Base-by-base conservation (phyloP, 2,888 invertebrate genomes). In the Catocala nupta region DNA sequence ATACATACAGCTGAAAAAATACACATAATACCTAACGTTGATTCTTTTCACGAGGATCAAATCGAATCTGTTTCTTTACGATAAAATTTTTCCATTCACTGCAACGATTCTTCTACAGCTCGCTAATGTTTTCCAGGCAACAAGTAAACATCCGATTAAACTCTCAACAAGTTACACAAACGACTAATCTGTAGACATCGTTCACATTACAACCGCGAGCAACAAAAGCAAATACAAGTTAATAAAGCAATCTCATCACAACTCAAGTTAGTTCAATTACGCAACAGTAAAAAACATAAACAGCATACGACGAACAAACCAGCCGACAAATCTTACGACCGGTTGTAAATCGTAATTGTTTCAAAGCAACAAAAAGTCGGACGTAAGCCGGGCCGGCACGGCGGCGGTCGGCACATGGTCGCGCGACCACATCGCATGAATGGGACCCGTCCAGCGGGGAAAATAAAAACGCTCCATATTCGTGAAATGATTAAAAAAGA, bases 391-490 rank as follows among this genome's bases (percentile, higher is more conserved):
- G 70, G 52, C 36, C 36, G 36, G 36, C 5, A 1, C 36, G 25
- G 25, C 9, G 36, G 36, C 36, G 6, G 36, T 39, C 25, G 70
- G 63, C 49, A 58, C 55, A 50, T 43, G 48, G 63, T 43, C 36
- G 47, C 36, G 36, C 47, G 45, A 49, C 48, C 57, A 49, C 52
- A 53, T 11, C 81, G 77, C 85, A 87, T 91, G 90, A 91, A 92
- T 91, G 91, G 86, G 83, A 82, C 81, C 76, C 63, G 64, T 80
- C 81, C 86, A 86, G 78, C 81, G 84, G 91, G 93, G 91, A 92
- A 92, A 93, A 93, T 91, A 93, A 92, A 91, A 92, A 92, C 89
- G 91, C 83, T 88, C 93, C 92, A 94, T 93, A 94, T 93, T 94
- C 93, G 93, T 90, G 92, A 93, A 92, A 93, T 92, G 92, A 93